Evolutionary conservation across 2,113 vertebrate species (phyloP), one percentile per base, ranked within the genome.

Genomic region (Pangasianodon gigas): DNA sequence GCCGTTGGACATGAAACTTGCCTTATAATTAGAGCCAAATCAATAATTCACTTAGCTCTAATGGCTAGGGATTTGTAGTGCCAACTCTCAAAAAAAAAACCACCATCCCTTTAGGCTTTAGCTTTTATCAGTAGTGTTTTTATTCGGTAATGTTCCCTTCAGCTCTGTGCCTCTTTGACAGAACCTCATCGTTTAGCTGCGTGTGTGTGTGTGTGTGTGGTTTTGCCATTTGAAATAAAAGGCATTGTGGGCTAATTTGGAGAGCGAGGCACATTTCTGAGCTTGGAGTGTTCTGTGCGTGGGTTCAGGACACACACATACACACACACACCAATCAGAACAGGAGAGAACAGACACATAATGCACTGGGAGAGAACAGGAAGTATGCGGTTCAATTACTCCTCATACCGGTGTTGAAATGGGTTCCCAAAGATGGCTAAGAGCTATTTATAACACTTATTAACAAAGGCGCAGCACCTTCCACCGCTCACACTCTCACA

Each of bases 1-100:
- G 60, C 85, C 29, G 24, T 46, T 52, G 32, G 69, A 85, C 74
- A 69, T 67, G 10, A 54, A 67, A 90, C 37, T 77, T 69, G 71
- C 60, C 67, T 88, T 46, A 69, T 67, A 90, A 79, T 88, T 69
- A 90, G 41, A 46, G 46, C 37, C 58, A 48, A 81, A 84, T 90
- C 71, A 88, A 88, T 90, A 67, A 88, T 88, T 86, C 74, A 81
- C 85, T 88, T 86, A 81, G 26, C 44, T 56, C 41, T 77, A 74
- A 77, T 48, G 60, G 65, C 75, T 46, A 41, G 52, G 41, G 74
- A 74, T 88, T 48, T 71, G 60, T 56, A 48, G 65, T 11, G 7
- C 79, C 9, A 44, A 87, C 48, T 54, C 80, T 56, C 29, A 16
- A 21, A 14, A 54, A 69, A 65, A 46, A 46, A 54, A 16, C 9